phyloP scores from a whole-genome alignment of 2,113 vertebrate species.

The Merops nubicus region DNA sequence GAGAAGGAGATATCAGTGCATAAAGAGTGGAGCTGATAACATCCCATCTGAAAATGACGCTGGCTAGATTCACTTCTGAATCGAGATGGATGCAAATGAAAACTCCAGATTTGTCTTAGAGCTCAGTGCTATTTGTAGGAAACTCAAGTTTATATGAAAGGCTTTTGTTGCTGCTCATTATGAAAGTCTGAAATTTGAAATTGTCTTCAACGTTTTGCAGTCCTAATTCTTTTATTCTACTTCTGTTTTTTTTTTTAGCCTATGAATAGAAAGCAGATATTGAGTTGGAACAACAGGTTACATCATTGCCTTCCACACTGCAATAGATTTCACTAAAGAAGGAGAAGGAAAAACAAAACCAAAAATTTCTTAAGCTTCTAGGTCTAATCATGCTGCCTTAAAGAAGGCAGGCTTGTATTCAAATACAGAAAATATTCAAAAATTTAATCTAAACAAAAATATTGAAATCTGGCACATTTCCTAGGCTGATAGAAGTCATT shows the following conservation, averaged over 20 bases:
- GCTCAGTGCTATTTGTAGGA: neutral
- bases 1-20: neutral
- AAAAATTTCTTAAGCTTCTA: neutral
- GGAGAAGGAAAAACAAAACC: no score
- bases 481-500: neutral
- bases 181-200: neutral
- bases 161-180: neutral
- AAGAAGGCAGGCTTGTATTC: neutral
- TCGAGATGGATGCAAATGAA: neutral
- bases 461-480: neutral
- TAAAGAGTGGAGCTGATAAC: conserved; percentile 3
- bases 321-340: neutral
- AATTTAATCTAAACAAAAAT: neutral
- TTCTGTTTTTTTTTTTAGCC: neutral
- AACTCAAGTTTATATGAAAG: neutral
- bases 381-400: neutral
- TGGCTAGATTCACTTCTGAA: neutral
- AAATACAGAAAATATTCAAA: neutral
- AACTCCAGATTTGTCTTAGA: neutral
- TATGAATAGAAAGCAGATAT: neutral
- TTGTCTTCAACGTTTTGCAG: neutral
- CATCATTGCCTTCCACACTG: neutral
- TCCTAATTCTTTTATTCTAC: neutral
- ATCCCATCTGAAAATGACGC: neutral
- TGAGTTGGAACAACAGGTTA: neutral